Evolutionary conservation across 2,113 vertebrate species (phyloP), one percentile per base, ranked within the genome.

Genomic region (Lagopus muta): DNA sequence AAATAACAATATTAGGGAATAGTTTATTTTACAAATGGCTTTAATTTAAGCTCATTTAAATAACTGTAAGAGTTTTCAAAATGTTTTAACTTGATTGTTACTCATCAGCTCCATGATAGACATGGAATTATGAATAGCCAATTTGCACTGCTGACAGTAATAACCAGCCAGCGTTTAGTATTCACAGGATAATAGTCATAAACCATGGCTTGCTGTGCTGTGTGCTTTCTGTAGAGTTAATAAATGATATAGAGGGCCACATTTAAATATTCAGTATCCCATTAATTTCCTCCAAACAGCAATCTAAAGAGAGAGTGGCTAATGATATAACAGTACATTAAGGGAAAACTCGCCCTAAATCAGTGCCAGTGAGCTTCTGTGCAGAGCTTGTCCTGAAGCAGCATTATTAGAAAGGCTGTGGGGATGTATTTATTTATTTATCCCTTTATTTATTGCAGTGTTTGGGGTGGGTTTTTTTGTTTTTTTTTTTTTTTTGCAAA

Each of bases 211-310:
- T 87, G 61, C 91, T 97, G 90, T 97, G 95, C 96, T 89, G 74
- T 94, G 93, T 91, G 96, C 96, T 97, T 97, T 97, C 91, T 94
- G 90, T 93, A 40, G 95, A 97, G 93, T 97, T 96, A 97, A 97
- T 97, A 97, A 96, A 96, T 40, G 91, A 95, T 86, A 96, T 85
- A 95, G 82, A 95, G 93, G 83, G 89, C 90, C 86, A 93, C 79
- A 95, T 96, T 97, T 95, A 97, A 97, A 96, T 96, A 95, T 75
- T 71, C 83, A 81, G 87, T 94, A 55, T 97, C 79, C 90, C 95
- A 96, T 97, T 98, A 95, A 96, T 97, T 95, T 96, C 91, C 97
- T 94, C 88, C 90, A 96, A 95, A 93, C 95, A 73, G 92, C 92
- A 72, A 67, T 95, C 77, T 30, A 36, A 88, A 91, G 73, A 92